Percentiles rank a stretch among this genome's conserved stretches.
Conservation (phyloP, 2,113 vertebrate genomes). For the Cynocephalus volans region DNA sequence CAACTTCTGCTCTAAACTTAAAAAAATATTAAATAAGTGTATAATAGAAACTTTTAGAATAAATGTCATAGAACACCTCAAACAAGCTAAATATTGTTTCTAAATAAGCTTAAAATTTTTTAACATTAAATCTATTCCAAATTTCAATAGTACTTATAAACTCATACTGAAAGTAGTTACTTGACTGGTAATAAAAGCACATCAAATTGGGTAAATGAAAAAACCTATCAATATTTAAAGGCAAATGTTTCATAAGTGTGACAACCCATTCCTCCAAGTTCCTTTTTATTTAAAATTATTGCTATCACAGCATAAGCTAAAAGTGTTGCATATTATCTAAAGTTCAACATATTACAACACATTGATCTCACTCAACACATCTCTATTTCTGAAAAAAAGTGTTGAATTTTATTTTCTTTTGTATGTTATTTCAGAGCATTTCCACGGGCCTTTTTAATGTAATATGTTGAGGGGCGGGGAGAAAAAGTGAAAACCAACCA, state of each 20-base stretch:
- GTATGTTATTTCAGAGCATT: not conserved
- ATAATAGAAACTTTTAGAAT: slow-evolving; percentile 26
- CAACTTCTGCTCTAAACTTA: not conserved
- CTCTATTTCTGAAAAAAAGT: not conserved
- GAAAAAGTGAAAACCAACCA: not conserved
- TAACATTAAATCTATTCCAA: not conserved
- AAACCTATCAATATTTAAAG: not conserved
- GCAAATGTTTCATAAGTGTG: not conserved
- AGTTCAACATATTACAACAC: not conserved
- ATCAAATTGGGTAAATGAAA: not conserved
- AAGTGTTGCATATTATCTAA: not conserved
- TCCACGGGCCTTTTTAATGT: not conserved
- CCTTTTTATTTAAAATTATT: slow-evolving; percentile 39
- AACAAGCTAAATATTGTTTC: not conserved
- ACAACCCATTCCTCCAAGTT: not conserved
- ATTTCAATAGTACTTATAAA: slow-evolving; percentile 22
- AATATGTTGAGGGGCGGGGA: not conserved
- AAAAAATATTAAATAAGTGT: not conserved
- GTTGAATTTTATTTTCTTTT: slow-evolving; percentile 19
- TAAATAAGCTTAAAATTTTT: slow-evolving; percentile 7
- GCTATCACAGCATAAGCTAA: slow-evolving; percentile 3
- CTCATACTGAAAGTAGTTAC: not conserved
- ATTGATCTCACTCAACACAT: not conserved
- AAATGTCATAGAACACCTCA: not conserved
- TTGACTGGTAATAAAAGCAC: not conserved